Evolutionary conservation across 1,140 invertebrate genomes (phyloP), one percentile per base, ranked within the genome.

Genomic region (Sitodiplosis mosellana): DNA sequence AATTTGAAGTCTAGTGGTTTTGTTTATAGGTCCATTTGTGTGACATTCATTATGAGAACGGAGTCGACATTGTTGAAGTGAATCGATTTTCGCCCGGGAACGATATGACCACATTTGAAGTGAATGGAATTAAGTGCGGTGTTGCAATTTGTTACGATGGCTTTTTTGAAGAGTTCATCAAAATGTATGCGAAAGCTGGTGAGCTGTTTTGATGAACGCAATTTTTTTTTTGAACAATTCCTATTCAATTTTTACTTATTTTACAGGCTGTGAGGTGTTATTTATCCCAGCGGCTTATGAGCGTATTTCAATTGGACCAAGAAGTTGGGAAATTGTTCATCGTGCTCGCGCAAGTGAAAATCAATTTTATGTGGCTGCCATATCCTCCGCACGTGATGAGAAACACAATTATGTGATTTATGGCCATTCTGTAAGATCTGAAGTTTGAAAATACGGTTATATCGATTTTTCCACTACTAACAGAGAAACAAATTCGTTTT

Each of bases 61-160:
- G 87, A 64, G 88, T 95, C 34, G 81, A 76, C n/a, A 94, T 96
- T 56, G 82, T 87, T 59, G 92, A 97, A 62, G 94, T 90, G 0
- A 83, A 91, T 52, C 78, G 79, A 1, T 60, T 96, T 1, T 75
- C 71, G 47, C 66, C 84, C 1, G 93, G 92, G 3, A 72, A 84
- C 57, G 60, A 74, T 1, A 69, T 93, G 15, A 81, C 78, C 0
- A 81, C 68, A 0, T 86, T 96, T 59, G 68, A 84, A 18, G 75
- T 81, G 11, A 70, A 77, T 46, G 75, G 72, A 3, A 78, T 82
- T 36, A 88, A 81, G 68, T 72, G 95, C 52, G 92, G 92, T 1
- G 58, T 95, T 47, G 90, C 87, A 2, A 92, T 97, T 55, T 97
- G 92, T 57, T 95, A 95, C 60, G 93, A 97, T 64, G 75, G 96